phyloP scores from a whole-genome alignment of 2,113 vertebrate genomes.

The Bubo bubo region DNA sequence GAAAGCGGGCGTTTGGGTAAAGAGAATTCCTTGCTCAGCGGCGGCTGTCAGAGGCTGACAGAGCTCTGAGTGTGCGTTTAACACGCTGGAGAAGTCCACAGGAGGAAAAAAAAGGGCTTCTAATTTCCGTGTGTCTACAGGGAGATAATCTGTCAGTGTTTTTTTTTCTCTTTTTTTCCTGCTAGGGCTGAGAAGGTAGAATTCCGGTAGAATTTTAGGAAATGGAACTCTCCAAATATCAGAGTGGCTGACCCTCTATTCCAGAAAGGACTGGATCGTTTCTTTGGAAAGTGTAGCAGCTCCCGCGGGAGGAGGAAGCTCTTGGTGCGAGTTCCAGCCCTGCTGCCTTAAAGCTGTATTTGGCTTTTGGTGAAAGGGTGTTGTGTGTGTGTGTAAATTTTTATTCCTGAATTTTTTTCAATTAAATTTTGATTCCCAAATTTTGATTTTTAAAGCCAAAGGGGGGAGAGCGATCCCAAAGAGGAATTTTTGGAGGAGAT shows the following conservation, averaged over 20 bases:
- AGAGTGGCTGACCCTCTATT: fast-evolving
- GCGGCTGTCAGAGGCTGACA: neutral
- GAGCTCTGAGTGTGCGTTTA: fast-evolving
- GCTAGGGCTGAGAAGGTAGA: no score
- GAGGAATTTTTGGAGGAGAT: no score
- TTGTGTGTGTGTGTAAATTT: neutral
- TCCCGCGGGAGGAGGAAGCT: neutral
- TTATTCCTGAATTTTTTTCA: no score
- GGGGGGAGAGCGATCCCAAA: no score
- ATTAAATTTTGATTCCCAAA: no score
- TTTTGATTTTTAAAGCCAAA: no score
- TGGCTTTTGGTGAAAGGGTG: neutral
- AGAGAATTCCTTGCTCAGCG: fast-evolving
- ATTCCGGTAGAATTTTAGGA: neutral
- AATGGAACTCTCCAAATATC: neutral
- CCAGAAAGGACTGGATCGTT: neutral
- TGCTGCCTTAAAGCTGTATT: fast-evolving
- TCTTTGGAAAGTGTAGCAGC: neutral
- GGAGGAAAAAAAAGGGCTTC: neutral
- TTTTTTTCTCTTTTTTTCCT: neutral
- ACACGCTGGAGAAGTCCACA: fast-evolving
- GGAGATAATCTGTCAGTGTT: neutral
- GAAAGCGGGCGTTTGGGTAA: fast-evolving
- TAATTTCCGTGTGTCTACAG: fast-evolving
- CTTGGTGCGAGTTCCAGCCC: fast-evolving